A percentile compares a stretch with the other conserved stretches of the same genome.
phyloP scores from a whole-genome alignment of 1,140 invertebrate species.

The Pseudomyrmex cubaensis region DNA sequence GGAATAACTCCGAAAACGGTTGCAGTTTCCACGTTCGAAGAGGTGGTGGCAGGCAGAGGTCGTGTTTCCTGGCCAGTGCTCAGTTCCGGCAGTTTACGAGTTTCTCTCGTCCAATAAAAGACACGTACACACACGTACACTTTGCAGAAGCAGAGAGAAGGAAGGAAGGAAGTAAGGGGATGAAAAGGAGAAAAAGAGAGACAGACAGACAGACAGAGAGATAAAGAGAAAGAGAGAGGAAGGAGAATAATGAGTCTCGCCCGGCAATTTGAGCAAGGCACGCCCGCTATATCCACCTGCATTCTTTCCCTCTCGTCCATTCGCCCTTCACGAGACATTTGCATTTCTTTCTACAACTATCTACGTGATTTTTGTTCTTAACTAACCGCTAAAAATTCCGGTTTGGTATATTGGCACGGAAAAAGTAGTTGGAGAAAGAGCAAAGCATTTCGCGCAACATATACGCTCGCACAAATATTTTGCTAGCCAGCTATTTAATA shows the following conservation, averaged over 20 bases:
- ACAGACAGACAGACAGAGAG: constrained; percentile 1
- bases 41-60: constrained; percentile 46
- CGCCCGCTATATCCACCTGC: not conserved
- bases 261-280: constrained; percentile 30
- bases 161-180: constrained; percentile 17
- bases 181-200: not conserved
- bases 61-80: constrained; percentile 67
- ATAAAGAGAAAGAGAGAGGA: constrained; percentile 22
- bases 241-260: constrained; percentile 19
- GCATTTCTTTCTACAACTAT: constrained; percentile 35
- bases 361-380: constrained; percentile 47
- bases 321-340: constrained; percentile 25
- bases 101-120: constrained; percentile 62
- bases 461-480: not conserved
- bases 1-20: constrained; percentile 69
- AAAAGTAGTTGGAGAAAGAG: too few relatives aligned
- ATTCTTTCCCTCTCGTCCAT: constrained; percentile 35
- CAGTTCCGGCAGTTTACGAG: constrained; percentile 72
- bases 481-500: not conserved
- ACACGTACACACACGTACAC: constrained; percentile 1
- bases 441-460: not conserved
- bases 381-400: not conserved
- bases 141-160: constrained; percentile 2
- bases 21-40: constrained; percentile 65
- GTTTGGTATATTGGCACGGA: not conserved